These are phyloP conservation scores for Rosalia funebris DNA, from an alignment of 2,888 invertebrate species.

Conservation along the genomic window DNA sequence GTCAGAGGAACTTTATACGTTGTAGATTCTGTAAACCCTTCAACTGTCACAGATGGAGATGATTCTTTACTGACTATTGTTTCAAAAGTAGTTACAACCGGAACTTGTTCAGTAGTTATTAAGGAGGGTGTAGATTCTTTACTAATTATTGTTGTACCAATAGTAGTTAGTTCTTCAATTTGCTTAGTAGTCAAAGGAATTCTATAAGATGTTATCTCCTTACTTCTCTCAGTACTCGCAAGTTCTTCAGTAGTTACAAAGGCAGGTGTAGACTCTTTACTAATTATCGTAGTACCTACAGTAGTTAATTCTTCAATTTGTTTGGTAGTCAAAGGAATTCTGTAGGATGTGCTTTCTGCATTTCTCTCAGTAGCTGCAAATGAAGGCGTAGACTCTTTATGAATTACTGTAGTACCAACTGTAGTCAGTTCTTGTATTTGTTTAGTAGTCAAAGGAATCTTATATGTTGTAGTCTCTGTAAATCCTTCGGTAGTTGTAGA, in stretches of 20 bases:
- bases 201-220: slow-evolving; percentile 16
- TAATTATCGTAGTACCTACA: slow-evolving; percentile 8
- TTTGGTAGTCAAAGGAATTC: neutral
- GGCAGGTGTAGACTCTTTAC: neutral
- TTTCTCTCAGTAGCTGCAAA: slow-evolving; percentile 3
- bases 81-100: neutral
- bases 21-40: slow-evolving; percentile 2
- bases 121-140: neutral
- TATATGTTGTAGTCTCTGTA: neutral
- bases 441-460: neutral
- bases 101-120: neutral
- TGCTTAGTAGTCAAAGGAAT: neutral
- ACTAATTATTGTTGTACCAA: neutral
- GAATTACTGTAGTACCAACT: neutral
- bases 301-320: slow-evolving; percentile 8
- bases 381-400: slow-evolving; percentile 3
- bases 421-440: neutral
- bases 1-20: neutral
- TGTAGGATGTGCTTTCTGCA: neutral
- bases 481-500: neutral
- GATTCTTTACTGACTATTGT: slow-evolving; percentile 6
- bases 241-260: slow-evolving; percentile 1
- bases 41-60: neutral
- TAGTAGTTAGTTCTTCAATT: slow-evolving; percentile 6
- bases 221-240: neutral